Evolutionary conservation across 2,888 invertebrate genomes (phyloP).

Genomic region (Yponomeuta evonymella): DNA sequence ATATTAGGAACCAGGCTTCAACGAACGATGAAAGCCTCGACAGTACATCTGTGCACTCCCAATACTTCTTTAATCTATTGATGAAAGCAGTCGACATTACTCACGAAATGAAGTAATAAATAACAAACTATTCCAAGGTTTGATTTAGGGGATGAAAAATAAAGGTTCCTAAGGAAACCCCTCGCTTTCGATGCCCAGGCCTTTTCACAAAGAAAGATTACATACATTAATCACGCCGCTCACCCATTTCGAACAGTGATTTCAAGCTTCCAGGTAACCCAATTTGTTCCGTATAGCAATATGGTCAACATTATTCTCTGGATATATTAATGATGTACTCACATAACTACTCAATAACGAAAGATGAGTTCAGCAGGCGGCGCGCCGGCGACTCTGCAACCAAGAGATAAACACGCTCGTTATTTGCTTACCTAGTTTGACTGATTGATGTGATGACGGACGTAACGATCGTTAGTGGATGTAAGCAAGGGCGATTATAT

Average conservation of each 20-base stretch:
- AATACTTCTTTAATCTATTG: too few relatives aligned
- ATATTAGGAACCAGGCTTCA: too few relatives aligned
- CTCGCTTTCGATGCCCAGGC: not conserved
- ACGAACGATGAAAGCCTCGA: too few relatives aligned
- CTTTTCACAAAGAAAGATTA: not conserved
- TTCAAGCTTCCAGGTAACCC: not conserved
- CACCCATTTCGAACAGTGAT: not conserved
- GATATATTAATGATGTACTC: not conserved
- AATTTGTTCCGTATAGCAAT: not conserved
- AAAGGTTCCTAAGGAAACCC: not conserved
- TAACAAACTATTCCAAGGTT: not conserved
- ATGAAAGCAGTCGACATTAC: not conserved
- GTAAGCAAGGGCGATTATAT: too few relatives aligned
- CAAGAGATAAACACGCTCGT: not conserved
- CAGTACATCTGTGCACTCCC: too few relatives aligned
- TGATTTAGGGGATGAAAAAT: not conserved
- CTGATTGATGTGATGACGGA: not conserved
- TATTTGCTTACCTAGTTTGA: not conserved
- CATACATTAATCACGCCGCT: not conserved
- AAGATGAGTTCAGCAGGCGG: not conserved
- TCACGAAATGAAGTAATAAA: not conserved
- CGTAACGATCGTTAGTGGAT: too few relatives aligned
- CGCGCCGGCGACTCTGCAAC: not conserved
- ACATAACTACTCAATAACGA: not conserved
- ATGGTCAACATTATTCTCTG: not conserved